These are phyloP conservation scores for Meleagris gallopavo DNA, from an alignment of 2,113 vertebrate genomes.

Conservation along the genomic window DNA sequence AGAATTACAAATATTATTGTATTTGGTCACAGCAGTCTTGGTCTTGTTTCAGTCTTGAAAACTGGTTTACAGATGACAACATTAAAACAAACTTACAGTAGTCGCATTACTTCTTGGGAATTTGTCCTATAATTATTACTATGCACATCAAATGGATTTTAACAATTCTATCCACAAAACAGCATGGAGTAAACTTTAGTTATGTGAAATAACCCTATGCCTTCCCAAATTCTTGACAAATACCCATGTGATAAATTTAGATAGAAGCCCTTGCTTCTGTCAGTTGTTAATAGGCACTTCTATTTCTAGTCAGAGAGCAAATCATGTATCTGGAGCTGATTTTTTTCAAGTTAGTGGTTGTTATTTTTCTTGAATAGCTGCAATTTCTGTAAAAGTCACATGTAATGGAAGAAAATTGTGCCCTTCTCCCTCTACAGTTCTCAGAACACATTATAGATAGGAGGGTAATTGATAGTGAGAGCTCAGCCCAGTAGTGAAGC, in stretches of 20 bases:
- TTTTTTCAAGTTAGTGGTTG: constrained; percentile 13
- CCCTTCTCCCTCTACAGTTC: constrained; percentile 27
- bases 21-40: constrained; percentile 49
- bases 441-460: constrained; percentile 20
- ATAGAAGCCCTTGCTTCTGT: not conserved
- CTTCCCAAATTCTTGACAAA: constrained; percentile 19
- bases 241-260: constrained; percentile 14
- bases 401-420: constrained; percentile 56
- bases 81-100: constrained; percentile 43
- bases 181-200: not conserved
- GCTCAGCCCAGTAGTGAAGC: not conserved
- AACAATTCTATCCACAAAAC: not conserved
- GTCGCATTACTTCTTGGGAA: constrained; percentile 38
- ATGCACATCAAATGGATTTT: not conserved
- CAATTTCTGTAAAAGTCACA: constrained; percentile 32
- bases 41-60: constrained; percentile 39
- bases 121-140: constrained; percentile 1
- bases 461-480: constrained; percentile 41
- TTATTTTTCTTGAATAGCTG: not conserved
- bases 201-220: not conserved
- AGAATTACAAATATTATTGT: constrained; percentile 46
- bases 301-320: not conserved
- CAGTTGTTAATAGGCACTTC: not conserved
- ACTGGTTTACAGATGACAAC: constrained; percentile 17
- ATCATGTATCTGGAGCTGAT: not conserved